Conservation (phyloP, 1,140 invertebrate species). For the Ditylenchus dipsaci region DNA sequence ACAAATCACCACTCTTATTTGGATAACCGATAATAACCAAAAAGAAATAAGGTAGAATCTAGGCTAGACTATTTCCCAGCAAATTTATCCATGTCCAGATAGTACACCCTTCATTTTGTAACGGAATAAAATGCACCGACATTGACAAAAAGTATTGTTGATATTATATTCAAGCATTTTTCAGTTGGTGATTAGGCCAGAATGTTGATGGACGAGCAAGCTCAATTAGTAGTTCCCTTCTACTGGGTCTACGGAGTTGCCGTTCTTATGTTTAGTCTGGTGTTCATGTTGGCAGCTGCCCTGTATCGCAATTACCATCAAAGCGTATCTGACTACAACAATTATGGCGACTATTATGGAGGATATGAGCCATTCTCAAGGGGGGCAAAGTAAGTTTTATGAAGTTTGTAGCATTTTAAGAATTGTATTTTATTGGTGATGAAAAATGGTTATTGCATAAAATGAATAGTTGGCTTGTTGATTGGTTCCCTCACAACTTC, state of each 20-base stretch:
- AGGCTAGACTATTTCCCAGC: no score
- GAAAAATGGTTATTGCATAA: background rate
- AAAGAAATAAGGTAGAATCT: no score
- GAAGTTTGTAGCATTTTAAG: background rate
- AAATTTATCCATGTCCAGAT: no score
- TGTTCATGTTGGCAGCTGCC: background rate
- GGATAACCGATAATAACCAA: no score
- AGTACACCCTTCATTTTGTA: no score
- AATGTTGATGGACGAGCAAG: background rate
- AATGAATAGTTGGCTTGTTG: background rate
- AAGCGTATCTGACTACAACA: background rate
- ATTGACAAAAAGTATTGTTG: no score
- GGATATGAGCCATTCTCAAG: background rate
- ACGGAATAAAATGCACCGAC: no score
- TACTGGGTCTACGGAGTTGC: background rate
- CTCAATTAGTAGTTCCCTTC: background rate
- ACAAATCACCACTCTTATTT: no score
- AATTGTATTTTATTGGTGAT: background rate
- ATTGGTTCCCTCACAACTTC: background rate
- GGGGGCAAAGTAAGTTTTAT: background rate
- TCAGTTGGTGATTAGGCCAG: no score
- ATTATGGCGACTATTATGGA: background rate
- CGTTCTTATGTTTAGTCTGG: background rate
- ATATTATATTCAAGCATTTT: no score
- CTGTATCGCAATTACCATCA: background rate